Percentiles rank a stretch among this genome's conserved stretches.
phyloP scores from a whole-genome alignment of 2,888 invertebrate species.

The Neocrepidodera transversa region DNA sequence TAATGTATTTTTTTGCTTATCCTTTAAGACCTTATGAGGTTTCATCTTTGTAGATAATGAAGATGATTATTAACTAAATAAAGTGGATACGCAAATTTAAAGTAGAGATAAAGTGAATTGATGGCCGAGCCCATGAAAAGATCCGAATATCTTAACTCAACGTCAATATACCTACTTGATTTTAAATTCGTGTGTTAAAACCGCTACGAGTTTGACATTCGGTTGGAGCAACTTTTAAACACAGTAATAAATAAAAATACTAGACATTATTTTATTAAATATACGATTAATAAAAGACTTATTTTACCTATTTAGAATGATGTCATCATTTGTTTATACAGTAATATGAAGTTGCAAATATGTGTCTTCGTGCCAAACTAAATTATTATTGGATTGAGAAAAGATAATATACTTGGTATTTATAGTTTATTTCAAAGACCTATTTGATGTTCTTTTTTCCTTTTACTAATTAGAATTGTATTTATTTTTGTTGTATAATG shows the following conservation, averaged over 20 bases:
- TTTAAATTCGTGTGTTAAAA: neutral
- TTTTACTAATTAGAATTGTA: neutral
- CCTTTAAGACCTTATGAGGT: neutral
- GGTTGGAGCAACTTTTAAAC: no score
- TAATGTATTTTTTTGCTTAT: neutral
- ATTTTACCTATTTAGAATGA: no score
- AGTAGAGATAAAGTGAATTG: no score
- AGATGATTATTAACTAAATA: no score
- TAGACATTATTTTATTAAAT: no score
- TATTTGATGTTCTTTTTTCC: neutral
- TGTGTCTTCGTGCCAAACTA: neutral
- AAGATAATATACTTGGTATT: slow-evolving; percentile 8
- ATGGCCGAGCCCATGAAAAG: no score
- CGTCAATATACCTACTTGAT: neutral
- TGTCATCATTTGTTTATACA: no score
- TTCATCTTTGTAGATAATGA: neutral
- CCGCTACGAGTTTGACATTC: neutral
- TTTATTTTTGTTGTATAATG: slow-evolving; percentile 16
- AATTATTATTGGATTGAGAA: neutral
- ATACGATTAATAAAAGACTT: no score
- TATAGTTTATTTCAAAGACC: slow-evolving; percentile 7
- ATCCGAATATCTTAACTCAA: no score
- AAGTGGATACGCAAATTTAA: no score
- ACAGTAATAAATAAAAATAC: no score
- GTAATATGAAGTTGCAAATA: neutral